Evolutionary conservation across 2,888 invertebrate genomes (phyloP).

Genomic region (Steinernema carpocapsae): DNA sequence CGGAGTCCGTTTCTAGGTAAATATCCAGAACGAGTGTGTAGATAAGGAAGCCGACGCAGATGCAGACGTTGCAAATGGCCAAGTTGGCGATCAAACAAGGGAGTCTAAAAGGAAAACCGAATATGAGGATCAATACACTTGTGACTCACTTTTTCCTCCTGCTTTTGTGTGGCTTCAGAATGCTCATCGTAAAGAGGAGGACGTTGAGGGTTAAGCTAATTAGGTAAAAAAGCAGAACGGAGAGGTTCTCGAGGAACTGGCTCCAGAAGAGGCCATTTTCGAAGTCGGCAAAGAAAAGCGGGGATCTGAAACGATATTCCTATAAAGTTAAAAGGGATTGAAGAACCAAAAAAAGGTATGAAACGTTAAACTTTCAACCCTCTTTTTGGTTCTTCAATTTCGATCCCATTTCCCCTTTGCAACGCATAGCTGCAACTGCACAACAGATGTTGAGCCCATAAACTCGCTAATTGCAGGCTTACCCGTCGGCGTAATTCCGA

Average conservation of each 20-base stretch:
- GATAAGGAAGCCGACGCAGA: conserved; percentile 48
- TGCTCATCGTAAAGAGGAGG: conserved; percentile 43
- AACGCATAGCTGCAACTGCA: too few relatives aligned
- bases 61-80: conserved; percentile 47
- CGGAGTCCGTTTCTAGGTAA: conserved; percentile 56
- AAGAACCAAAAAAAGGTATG: conserved; percentile 26
- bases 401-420: background rate
- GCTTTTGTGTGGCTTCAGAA: conserved; percentile 39
- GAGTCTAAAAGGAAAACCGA: conserved; percentile 1
- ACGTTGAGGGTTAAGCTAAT: conserved; percentile 49
- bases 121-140: background rate
- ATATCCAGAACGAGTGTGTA: conserved; percentile 53
- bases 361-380: too few relatives aligned
- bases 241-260: conserved; percentile 40
- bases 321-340: too few relatives aligned
- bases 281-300: conserved; percentile 46
- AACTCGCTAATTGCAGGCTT: conserved; percentile 7
- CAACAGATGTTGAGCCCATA: background rate
- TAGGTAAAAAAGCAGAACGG: conserved; percentile 39
- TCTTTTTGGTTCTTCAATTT: too few relatives aligned
- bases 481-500: conserved; percentile 49
- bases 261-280: conserved; percentile 45
- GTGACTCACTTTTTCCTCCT: conserved; percentile 43
- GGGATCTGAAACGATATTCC: conserved; percentile 41
- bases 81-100: conserved; percentile 49